phyloP scores from a whole-genome alignment of 23 tunicate species.

The Trididemnum clinides region DNA sequence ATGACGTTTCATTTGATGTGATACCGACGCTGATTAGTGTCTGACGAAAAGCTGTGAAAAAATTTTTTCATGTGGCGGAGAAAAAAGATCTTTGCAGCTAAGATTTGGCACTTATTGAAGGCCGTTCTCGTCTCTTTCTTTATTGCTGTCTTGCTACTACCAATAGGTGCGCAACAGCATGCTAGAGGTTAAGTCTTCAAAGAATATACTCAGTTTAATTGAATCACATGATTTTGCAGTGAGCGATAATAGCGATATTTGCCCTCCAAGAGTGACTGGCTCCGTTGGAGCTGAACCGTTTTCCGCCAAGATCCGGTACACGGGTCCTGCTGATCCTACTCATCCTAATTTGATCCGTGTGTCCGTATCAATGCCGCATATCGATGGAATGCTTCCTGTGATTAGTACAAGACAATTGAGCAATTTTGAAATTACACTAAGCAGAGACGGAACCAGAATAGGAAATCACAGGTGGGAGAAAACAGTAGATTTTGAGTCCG shows the following conservation, averaged over 20 bases:
- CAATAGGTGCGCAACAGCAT: too few relatives aligned
- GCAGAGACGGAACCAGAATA: constrained; percentile 76
- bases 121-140: not conserved
- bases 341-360: constrained; percentile 88
- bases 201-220: too few relatives aligned
- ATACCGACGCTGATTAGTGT: too few relatives aligned
- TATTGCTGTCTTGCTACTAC: not conserved
- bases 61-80: too few relatives aligned
- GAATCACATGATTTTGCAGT: constrained; percentile 57
- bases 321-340: constrained; percentile 67
- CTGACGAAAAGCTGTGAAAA: too few relatives aligned
- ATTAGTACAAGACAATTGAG: constrained; percentile 87
- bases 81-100: too few relatives aligned
- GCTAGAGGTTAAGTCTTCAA: not conserved
- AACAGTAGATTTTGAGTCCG: too few relatives aligned
- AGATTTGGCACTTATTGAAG: not conserved
- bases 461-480: constrained; percentile 94
- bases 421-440: constrained; percentile 92
- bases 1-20: too few relatives aligned
- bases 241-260: constrained; percentile 57
- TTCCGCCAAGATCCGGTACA: constrained; percentile 90
- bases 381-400: constrained; percentile 96
- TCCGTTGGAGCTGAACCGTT: constrained; percentile 99
- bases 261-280: constrained; percentile 80
- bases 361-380: constrained; percentile 87